phyloP scores from a whole-genome alignment of 2,797 vertebrate species.

The Myiotriccus ornatus region DNA sequence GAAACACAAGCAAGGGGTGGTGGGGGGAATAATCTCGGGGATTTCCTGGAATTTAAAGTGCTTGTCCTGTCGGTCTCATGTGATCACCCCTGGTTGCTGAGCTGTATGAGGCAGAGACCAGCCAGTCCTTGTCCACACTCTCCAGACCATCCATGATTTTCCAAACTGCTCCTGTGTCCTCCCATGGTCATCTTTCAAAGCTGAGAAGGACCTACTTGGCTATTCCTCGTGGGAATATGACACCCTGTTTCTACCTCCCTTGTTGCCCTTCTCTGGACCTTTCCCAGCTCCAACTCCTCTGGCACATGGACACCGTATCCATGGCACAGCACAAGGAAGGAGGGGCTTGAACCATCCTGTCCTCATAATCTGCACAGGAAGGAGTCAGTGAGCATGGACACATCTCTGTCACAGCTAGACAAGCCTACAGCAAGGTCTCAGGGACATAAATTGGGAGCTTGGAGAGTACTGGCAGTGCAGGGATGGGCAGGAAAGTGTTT shows the following conservation, averaged over 20 bases:
- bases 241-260: neutral
- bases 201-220: neutral
- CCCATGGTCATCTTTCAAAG: neutral
- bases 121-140: neutral
- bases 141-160: neutral
- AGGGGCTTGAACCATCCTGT: neutral
- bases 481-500: neutral
- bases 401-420: neutral
- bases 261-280: neutral
- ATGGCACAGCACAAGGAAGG: too few relatives aligned
- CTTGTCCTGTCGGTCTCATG: neutral
- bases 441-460: neutral
- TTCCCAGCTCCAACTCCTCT: neutral
- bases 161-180: neutral
- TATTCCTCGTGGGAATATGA: fast-evolving
- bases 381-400: neutral
- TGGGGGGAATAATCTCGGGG: neutral
- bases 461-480: neutral
- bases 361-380: neutral
- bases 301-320: fast-evolving
- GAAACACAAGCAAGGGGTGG: neutral
- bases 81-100: neutral
- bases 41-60: neutral
- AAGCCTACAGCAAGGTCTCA: neutral
- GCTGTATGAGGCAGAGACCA: neutral